These are phyloP conservation scores for Megalops cyprinoides DNA, from an alignment of 2,797 vertebrate species.

Conservation along the genomic window DNA sequence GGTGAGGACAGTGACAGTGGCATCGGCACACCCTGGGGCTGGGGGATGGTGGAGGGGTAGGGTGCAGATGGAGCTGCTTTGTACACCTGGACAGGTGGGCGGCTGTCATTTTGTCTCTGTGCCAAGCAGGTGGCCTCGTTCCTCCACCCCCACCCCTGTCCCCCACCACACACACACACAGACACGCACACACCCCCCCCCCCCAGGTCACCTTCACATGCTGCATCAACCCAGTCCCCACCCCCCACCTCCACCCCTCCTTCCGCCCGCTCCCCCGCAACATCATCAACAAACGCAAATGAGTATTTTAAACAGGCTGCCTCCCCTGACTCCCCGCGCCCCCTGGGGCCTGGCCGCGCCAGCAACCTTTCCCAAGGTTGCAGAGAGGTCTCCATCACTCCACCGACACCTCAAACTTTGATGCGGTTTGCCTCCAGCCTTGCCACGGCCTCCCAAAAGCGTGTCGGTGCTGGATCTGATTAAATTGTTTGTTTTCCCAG, in stretches of 20 bases:
- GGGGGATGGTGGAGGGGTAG: too few relatives aligned
- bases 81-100: neutral
- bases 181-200: neutral
- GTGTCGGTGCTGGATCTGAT: neutral
- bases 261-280: neutral
- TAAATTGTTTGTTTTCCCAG: neutral
- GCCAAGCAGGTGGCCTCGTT: neutral
- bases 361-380: neutral
- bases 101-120: neutral
- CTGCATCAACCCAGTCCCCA: too few relatives aligned
- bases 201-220: constrained; percentile 16
- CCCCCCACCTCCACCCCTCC: neutral
- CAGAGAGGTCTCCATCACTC: neutral
- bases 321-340: neutral
- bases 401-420: too few relatives aligned
- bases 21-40: neutral
- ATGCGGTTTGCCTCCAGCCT: neutral
- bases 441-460: neutral
- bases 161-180: neutral
- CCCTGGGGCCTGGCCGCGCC: neutral
- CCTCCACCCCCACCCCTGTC: neutral
- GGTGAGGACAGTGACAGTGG: neutral
- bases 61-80: neutral
- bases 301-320: neutral
- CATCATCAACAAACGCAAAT: constrained; percentile 1